Conservation (phyloP, 2,888 invertebrate species). For the Eristalis tenax region DNA sequence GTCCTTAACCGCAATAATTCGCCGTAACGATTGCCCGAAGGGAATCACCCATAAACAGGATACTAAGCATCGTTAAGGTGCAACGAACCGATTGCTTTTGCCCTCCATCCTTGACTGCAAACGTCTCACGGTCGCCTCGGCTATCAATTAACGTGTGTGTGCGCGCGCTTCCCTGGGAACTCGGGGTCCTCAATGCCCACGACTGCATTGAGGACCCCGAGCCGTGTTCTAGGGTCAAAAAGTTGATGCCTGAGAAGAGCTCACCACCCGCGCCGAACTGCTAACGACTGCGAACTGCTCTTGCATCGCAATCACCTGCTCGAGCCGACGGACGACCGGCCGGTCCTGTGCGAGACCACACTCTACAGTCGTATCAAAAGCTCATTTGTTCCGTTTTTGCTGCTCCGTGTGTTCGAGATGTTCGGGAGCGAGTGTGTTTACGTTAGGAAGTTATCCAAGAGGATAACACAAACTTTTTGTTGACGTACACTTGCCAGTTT, state of each 20-base stretch:
- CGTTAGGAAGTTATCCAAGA: constrained; percentile 47
- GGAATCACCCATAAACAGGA: constrained; percentile 36
- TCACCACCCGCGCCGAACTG: background rate
- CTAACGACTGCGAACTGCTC: background rate
- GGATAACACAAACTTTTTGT: constrained; percentile 54
- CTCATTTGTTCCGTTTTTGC: background rate
- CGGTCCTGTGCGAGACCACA: background rate
- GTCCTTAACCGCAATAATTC: constrained; percentile 32
- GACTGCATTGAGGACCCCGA: no score
- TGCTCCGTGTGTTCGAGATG: background rate
- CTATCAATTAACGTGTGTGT: background rate
- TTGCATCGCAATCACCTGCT: background rate
- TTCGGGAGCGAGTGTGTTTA: background rate
- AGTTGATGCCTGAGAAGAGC: background rate
- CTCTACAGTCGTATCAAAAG: background rate
- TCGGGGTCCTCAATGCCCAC: no score
- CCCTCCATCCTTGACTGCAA: background rate
- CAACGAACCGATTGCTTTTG: constrained; percentile 19
- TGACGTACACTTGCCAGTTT: constrained; percentile 56
- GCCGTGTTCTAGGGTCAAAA: background rate
- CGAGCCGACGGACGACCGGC: background rate
- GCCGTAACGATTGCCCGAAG: background rate
- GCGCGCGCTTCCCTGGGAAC: background rate
- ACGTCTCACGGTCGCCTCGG: background rate
- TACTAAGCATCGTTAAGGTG: constrained; percentile 55